Evolutionary conservation across 2,888 invertebrate genomes (phyloP).

Genomic region (Hymenopus coronatus): DNA sequence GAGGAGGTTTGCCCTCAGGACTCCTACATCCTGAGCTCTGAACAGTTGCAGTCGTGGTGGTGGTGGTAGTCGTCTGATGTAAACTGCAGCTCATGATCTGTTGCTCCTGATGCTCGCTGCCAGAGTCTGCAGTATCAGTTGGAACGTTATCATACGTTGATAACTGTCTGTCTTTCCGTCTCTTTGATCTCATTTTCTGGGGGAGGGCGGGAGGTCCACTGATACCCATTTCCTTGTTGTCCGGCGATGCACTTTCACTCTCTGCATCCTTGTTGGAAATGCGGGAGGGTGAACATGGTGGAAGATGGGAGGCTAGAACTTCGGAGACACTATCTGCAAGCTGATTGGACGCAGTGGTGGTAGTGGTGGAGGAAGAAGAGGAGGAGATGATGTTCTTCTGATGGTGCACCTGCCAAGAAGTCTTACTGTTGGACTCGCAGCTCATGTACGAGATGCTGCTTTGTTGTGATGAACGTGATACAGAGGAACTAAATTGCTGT

Average conservation of each 20-base stretch:
- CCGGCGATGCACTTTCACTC: not conserved
- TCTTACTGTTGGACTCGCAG: conserved; percentile 26
- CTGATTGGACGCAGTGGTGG: not conserved
- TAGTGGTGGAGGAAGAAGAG: not conserved
- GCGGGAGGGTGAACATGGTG: not conserved
- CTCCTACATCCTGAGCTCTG: conserved; percentile 36
- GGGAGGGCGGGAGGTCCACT: conserved; percentile 59
- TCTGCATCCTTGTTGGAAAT: not conserved
- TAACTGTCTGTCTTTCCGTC: conserved; percentile 55
- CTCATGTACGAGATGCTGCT: conserved; percentile 42
- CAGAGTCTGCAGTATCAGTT: not conserved
- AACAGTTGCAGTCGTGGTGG: conserved; percentile 34
- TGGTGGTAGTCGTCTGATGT: conserved; percentile 45
- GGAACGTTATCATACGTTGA: conserved; percentile 72
- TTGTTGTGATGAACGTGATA: conserved; percentile 58
- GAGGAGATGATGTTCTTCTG: not conserved
- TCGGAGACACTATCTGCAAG: not conserved
- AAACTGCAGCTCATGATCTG: conserved; percentile 42
- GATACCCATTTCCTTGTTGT: conserved; percentile 31
- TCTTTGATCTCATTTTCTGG: conserved; percentile 55
- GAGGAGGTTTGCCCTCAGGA: conserved; percentile 70
- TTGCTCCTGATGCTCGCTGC: not conserved
- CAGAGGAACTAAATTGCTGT: conserved; percentile 32
- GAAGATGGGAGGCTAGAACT: not conserved
- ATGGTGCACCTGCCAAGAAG: conserved; percentile 25